Evolutionary conservation across 2,888 invertebrate species (phyloP), one percentile per base, ranked within the genome.

Genomic region (Eumerus sabulonum): DNA sequence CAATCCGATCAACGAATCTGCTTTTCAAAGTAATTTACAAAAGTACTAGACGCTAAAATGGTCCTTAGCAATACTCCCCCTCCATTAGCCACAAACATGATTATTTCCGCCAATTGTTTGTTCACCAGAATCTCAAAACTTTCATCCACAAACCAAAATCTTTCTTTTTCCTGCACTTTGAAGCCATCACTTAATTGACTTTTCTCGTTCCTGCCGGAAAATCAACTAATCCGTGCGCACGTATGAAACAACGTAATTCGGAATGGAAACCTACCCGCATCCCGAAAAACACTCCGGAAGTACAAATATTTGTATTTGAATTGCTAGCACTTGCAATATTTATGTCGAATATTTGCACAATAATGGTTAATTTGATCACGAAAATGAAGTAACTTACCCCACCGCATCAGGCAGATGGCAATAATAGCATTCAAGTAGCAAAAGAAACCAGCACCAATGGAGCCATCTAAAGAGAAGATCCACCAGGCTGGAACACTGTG

Each of bases 361-460:
- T 86, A 86, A 86, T 86, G 84, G 85, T 86, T 86, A 86, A 85
- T 85, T 85, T 86, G 82, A 83, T 84, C 85, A 86, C 86, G 85
- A 83, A 79, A 70, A 79, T 40, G 79, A 74, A 79, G 74, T 79
- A 74, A 79, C 74, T 79, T 79, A 79, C 64, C 42, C 45, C 67
- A 54, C 53, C 4, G 68, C 48, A 17, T n/a, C 27, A 40, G 56
- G n/a, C 45, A 38, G 53, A 40, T 40, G 27, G 27, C 27, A n/a
- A 35, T 16, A 14, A 27, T 27, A 27, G 27, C 7, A 27, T 7
- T 7, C 27, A 27, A 27, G 3, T 27, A 7, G 27, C 2, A 7
- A 27, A 4, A 27, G 27, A 27, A 27, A 27, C 27, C 27, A 27
- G 27, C 27, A 27, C 2, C 27, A 7, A 27, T 27, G 3, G 27